Base-by-base conservation (phyloP, 2,888 invertebrate genomes). In the Callyntrura guangdongensis region DNA sequence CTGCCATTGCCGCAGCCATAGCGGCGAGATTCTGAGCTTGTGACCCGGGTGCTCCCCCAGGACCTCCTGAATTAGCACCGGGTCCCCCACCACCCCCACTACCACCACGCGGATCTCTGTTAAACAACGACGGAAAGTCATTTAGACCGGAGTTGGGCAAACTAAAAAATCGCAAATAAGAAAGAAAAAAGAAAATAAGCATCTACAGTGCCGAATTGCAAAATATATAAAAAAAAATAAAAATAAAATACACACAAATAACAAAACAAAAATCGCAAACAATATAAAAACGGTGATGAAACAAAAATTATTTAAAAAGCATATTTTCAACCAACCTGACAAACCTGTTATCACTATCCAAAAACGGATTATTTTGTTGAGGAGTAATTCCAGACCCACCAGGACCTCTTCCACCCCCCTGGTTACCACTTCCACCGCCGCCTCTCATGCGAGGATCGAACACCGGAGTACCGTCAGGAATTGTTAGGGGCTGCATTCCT, bases 321-420 rank as follows among this genome's bases (percentile, higher is more conserved):
- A 27, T 64, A 27, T 59, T 27, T 61, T 74, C 27, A 56, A 89
- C 84, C 69, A 83, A 85, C 84, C 85, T 82, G 69, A 81, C 88
- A 88, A 88, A 91, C 88, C 91, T 91, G 88, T 88, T 91, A 85
- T 91, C 91, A 49, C 79, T 89, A 56, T 91, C 91, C 8, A 85
- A 82, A 22, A 91, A 88, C 22, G 88, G 88, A 25, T 91, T 86
- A 45, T 91, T 87, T 74, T 87, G 86, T 25, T 91, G 86, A 20
- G 86, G 91, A 25, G 91, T 77, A 20, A 86, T 87, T 47, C 36
- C 82, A 20, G 72, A 5, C 14, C 59, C 59, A 11, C 77, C 61
- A 22, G 61, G 0, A 6, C 69, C 59, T 22, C 82, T 17, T 25
- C 85, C 77, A 61, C 82, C 27, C 8, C 47, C 69, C 67, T 22